phyloP scores from a whole-genome alignment of 2,888 invertebrate genomes.

The Andrena hattorfiana region DNA sequence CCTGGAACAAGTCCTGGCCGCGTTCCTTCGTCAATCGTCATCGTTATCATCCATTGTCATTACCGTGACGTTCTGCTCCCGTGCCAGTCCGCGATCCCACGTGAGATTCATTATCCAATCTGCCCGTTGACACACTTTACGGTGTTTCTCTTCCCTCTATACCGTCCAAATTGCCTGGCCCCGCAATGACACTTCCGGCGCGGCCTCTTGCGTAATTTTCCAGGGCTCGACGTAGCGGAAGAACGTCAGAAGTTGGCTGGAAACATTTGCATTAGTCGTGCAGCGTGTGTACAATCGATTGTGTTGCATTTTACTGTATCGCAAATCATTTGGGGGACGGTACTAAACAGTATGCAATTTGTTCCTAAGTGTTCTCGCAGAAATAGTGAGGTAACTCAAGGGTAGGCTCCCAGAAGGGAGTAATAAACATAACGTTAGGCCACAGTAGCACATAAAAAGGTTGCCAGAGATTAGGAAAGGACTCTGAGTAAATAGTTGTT shows the following conservation, averaged over 20 bases:
- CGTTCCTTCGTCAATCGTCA: slow-evolving; percentile 38
- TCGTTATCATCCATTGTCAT: slow-evolving; percentile 61
- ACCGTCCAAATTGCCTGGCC: neutral
- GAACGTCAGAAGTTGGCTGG: too few species aligned
- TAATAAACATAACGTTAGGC: too few species aligned
- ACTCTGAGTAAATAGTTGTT: neutral
- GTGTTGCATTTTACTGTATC: too few species aligned
- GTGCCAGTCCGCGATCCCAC: slow-evolving; percentile 60
- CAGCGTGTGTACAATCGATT: too few species aligned
- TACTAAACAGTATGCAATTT: too few species aligned
- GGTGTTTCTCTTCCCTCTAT: neutral
- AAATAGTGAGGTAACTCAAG: too few species aligned
- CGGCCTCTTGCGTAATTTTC: neutral
- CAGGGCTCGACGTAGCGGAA: neutral
- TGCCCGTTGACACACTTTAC: slow-evolving; percentile 39
- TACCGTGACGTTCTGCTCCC: slow-evolving; percentile 31
- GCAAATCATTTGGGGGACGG: too few species aligned
- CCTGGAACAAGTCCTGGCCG: slow-evolving; percentile 39
- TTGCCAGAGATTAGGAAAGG: neutral
- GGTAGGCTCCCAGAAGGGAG: too few species aligned
- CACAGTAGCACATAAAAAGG: neutral
- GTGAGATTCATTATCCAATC: slow-evolving; percentile 71
- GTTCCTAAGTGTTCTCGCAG: too few species aligned
- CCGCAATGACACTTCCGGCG: neutral
- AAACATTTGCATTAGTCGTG: too few species aligned